Conservation (phyloP, 2,113 vertebrate species). For the Malurus alboscapulatus region DNA sequence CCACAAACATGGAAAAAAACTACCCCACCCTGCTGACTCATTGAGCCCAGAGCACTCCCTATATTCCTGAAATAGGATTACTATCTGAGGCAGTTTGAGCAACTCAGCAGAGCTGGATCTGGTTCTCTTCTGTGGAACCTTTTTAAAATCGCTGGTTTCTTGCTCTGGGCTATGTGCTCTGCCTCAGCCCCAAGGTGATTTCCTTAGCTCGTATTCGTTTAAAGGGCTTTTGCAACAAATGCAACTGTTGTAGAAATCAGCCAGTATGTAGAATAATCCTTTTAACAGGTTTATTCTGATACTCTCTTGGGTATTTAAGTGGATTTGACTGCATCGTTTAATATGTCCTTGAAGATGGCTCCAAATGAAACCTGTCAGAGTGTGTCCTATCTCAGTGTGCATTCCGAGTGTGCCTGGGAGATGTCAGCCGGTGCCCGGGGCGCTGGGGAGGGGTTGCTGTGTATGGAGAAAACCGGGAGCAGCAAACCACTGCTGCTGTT, state of each 20-base stretch:
- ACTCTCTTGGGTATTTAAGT: not conserved
- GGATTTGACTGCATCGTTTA: slow-evolving; percentile 17
- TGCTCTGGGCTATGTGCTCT: not conserved
- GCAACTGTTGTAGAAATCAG: not conserved
- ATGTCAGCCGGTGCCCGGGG: not conserved
- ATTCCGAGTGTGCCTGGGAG: not conserved
- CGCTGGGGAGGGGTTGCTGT: not conserved
- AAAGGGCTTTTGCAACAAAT: slow-evolving; percentile 31
- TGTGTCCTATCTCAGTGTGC: not conserved
- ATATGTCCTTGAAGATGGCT: slow-evolving; percentile 36
- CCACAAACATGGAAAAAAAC: slow-evolving; percentile 35
- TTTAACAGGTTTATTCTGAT: slow-evolving; percentile 42
- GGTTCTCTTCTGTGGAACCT: not conserved
- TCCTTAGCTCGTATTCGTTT: not conserved
- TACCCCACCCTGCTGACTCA: slow-evolving; percentile 60
- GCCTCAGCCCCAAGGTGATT: slow-evolving; percentile 1
- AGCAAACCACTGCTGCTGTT: not conserved
- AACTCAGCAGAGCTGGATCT: not conserved
- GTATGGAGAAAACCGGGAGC: not conserved
- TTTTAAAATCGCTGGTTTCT: slow-evolving; percentile 3
- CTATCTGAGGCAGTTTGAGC: slow-evolving; percentile 1
- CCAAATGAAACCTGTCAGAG: not conserved
- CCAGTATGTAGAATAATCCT: slow-evolving; percentile 11
- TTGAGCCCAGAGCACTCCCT: slow-evolving; percentile 21
- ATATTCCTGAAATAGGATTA: slow-evolving; percentile 42